Percentiles rank a stretch among this genome's conserved stretches.
Conservation (phyloP, 2,888 invertebrate species). For the Marronus borbonicus region DNA sequence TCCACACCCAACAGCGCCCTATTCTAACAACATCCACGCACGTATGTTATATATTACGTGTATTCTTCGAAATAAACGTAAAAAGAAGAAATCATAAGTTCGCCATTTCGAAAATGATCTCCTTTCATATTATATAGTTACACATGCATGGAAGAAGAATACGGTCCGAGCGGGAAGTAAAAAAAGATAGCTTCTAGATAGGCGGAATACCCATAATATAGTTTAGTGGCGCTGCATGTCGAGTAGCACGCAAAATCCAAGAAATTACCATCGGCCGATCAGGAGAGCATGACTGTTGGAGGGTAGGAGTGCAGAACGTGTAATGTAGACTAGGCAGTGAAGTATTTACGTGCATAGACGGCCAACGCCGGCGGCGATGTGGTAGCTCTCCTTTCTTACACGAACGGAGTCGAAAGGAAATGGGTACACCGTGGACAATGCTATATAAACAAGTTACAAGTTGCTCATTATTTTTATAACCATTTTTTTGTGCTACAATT, state of each 20-base stretch:
- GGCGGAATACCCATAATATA: background rate
- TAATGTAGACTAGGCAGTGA: background rate
- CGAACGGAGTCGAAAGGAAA: background rate
- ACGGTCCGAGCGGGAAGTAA: background rate
- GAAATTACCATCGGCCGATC: slow-evolving; percentile 32
- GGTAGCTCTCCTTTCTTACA: slow-evolving; percentile 1
- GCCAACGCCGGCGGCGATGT: background rate
- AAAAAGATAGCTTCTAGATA: background rate
- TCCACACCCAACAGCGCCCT: too few relatives aligned
- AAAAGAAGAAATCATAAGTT: too few relatives aligned
- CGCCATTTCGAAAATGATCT: background rate
- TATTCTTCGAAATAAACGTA: too few relatives aligned
- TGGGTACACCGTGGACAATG: too few relatives aligned
- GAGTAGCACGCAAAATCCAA: slow-evolving; percentile 33
- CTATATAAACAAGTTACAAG: too few relatives aligned
- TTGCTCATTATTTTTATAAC: too few relatives aligned
- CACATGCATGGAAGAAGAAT: background rate
- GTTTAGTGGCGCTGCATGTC: slow-evolving; percentile 46
- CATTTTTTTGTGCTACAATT: too few relatives aligned
- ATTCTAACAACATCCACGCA: too few relatives aligned
- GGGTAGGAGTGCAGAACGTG: slow-evolving; percentile 17
- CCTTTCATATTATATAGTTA: background rate
- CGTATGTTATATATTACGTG: too few relatives aligned
- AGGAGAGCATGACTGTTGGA: slow-evolving; percentile 23
- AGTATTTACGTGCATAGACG: too few relatives aligned